phyloP scores from a whole-genome alignment of 2,888 invertebrate genomes.

The Conus canariensis region DNA sequence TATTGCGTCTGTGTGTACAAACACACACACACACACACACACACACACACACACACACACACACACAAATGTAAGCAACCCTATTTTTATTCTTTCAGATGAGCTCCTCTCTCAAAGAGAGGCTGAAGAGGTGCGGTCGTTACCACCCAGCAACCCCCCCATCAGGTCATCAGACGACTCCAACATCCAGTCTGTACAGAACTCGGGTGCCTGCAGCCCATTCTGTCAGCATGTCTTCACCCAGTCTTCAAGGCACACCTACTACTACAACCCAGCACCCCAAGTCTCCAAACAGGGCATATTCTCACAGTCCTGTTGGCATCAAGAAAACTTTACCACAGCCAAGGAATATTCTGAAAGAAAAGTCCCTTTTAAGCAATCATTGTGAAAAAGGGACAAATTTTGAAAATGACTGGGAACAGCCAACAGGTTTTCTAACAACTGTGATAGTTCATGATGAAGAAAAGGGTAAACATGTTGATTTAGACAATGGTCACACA shows the following conservation, averaged over 20 bases:
- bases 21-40: too few relatives aligned
- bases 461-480: background rate
- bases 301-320: background rate
- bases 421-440: background rate
- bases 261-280: background rate
- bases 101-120: conserved; percentile 64
- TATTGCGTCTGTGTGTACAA: too few relatives aligned
- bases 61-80: too few relatives aligned
- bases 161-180: conserved; percentile 12
- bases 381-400: background rate
- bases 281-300: background rate
- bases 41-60: too few relatives aligned
- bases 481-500: background rate
- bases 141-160: conserved; percentile 61
- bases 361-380: background rate
- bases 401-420: background rate
- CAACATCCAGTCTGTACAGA: background rate
- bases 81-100: conserved; percentile 53
- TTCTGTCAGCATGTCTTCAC: background rate
- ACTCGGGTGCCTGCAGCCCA: background rate
- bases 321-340: background rate
- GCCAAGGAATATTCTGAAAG: conserved; percentile 20
- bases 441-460: background rate
- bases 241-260: background rate
- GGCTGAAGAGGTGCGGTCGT: conserved; percentile 68